Base-by-base conservation (phyloP, 2,888 invertebrate genomes). In the Idaea aversata region DNA sequence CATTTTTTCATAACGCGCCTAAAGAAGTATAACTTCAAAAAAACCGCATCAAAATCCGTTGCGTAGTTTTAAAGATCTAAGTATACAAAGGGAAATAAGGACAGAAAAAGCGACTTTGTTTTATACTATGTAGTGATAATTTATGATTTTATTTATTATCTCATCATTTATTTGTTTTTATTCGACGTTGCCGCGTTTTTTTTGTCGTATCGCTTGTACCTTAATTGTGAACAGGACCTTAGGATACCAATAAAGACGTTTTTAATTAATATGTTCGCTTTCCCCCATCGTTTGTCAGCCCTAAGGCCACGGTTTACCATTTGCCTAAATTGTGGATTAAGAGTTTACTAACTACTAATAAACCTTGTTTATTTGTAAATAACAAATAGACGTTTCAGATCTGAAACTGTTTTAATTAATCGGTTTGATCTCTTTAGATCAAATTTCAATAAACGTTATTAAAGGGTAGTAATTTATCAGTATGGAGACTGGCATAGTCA, bases 221-320 rank as follows among this genome's bases (percentile, higher is more conserved):
- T 47, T 2, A 5, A 47, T 47, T 47, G 47, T 47, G 47, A 47
- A 47, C 6, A 47, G 13, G 47, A 6, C 47, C 47, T 13, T 13
- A 6, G 6, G 13, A 47, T 47, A 13, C 47, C 47, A 47, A 47
- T 47, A 47, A 47, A 65, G 62, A 66, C 61, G 59, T 13, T 68
- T 66, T 70, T 72, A 72, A 72, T 72, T 72, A 70, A 72, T 70
- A 66, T 61, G 67, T 67, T 34, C 68, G 63, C 25, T 25, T 66
- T 65, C 62, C 63, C 61, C 35, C 25, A 62, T 65, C 69, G 64
- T 68, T 69, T 67, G 66, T 70, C 65, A 67, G 64, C 65, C 64
- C 68, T 25, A 57, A 63, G 65, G 65, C 59, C 38, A 36, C 47
- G 47, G 47, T 47, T 47, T 47, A 47, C 47, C 47, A 47, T 47